Percentiles rank a stretch among this genome's conserved stretches.
phyloP scores from a whole-genome alignment of 2,797 vertebrate species.

The Amphiprion clarkii region DNA sequence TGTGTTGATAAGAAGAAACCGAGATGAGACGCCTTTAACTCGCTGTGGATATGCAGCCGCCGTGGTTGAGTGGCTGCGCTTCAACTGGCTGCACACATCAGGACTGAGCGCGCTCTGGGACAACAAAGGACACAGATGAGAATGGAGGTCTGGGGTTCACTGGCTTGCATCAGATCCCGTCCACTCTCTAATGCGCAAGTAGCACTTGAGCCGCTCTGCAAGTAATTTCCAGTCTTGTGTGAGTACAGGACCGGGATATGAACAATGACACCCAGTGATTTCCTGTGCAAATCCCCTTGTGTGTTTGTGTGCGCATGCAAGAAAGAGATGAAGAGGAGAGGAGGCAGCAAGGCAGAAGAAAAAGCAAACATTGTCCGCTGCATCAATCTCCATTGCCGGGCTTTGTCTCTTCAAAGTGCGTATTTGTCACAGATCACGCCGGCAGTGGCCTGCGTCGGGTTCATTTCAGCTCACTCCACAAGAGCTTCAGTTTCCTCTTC shows the following conservation, averaged over 20 bases:
- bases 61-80: slow-evolving; percentile 47
- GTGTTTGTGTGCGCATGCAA: not conserved
- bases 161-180: slow-evolving; percentile 50
- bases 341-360: slow-evolving; percentile 17
- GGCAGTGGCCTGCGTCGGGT: slow-evolving; percentile 15
- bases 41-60: slow-evolving; percentile 46
- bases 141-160: slow-evolving; percentile 55
- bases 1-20: slow-evolving; percentile 21
- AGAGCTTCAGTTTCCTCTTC: slow-evolving; percentile 25
- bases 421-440: slow-evolving; percentile 44
- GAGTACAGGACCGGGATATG: not conserved
- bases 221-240: slow-evolving; percentile 36
- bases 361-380: slow-evolving; percentile 18
- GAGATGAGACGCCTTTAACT: slow-evolving; percentile 42
- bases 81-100: slow-evolving; percentile 75
- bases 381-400: slow-evolving; percentile 63
- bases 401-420: slow-evolving; percentile 32
- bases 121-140: slow-evolving; percentile 60
- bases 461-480: slow-evolving; percentile 34
- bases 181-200: slow-evolving; percentile 32
- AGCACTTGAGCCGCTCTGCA: not conserved
- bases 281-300: slow-evolving; percentile 12
- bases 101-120: slow-evolving; percentile 46
- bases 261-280: slow-evolving; percentile 24
- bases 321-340: not conserved